Evolutionary conservation across 1,140 invertebrate species (phyloP).

Genomic region (Cherax quadricarinatus): DNA sequence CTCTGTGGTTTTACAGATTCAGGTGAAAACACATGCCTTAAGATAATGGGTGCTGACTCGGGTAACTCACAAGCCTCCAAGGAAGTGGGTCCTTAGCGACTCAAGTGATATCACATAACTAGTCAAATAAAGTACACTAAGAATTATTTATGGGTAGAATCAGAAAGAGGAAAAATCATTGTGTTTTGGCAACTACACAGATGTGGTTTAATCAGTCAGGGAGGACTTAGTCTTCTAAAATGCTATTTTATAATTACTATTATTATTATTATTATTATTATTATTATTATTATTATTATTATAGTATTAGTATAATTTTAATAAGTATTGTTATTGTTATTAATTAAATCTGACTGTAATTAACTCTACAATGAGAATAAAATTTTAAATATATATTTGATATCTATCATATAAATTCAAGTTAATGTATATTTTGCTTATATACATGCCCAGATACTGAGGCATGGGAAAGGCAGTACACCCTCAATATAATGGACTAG

Average conservation of each 20-base stretch:
- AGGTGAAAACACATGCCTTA: not conserved
- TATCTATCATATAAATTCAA: not conserved
- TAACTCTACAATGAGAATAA: not conserved
- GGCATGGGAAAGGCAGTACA: too few species aligned
- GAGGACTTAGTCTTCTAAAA: not conserved
- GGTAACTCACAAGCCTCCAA: not conserved
- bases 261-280: not conserved
- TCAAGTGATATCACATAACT: constrained; percentile 44
- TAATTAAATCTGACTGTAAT: too few species aligned
- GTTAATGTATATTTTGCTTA: too few species aligned
- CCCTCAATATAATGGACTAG: too few species aligned
- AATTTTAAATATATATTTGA: not conserved
- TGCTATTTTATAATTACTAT: not conserved
- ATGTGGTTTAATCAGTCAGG: not conserved
- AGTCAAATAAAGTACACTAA: constrained; percentile 30
- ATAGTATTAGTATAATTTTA: too few species aligned
- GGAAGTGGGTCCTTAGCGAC: not conserved
- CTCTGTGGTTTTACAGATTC: too few species aligned
- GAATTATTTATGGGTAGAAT: constrained; percentile 27
- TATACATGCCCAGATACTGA: too few species aligned
- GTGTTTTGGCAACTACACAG: not conserved
- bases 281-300: not conserved
- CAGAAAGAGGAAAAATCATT: not conserved
- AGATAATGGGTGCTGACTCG: too few species aligned
- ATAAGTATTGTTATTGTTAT: too few species aligned